Conservation (phyloP, 37 sponge, comb jelly and placozoan species). For the Halisarca cf. caerulea region DNA sequence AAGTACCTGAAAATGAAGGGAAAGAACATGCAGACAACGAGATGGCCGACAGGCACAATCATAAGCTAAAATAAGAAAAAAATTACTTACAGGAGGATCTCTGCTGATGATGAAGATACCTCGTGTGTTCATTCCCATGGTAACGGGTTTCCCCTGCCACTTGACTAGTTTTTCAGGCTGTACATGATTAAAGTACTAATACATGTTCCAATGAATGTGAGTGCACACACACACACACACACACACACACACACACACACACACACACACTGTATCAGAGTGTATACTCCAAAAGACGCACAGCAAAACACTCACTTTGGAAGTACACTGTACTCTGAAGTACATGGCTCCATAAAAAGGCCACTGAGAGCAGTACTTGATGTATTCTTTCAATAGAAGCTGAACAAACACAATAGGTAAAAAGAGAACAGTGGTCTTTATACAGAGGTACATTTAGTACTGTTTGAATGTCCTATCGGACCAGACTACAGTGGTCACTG, state of each 20-base stretch:
- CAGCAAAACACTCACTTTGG: slow-evolving; percentile 9
- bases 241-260: not conserved
- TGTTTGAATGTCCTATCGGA: no score
- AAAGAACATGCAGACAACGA: no score
- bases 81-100: not conserved
- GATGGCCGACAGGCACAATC: no score
- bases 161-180: not conserved
- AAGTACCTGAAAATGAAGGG: slow-evolving; percentile 7
- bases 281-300: not conserved
- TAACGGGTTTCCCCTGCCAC: not conserved
- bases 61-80: no score
- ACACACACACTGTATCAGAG: not conserved
- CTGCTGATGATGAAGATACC: slow-evolving; percentile 12
- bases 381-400: slow-evolving; percentile 48
- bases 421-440: no score
- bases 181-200: not conserved
- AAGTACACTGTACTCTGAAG: slow-evolving; percentile 19
- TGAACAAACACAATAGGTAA: no score
- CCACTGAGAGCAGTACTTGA: slow-evolving; percentile 82
- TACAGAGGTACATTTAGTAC: no score
- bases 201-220: not conserved
- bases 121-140: slow-evolving; percentile 10
- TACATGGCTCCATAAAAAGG: slow-evolving; percentile 81
- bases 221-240: not conserved
- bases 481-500: no score